A percentile compares a stretch with the other conserved stretches of the same genome.
These are phyloP conservation scores for Ectemnius continuus DNA, from an alignment of 2,888 invertebrate species.

Conservation along the genomic window DNA sequence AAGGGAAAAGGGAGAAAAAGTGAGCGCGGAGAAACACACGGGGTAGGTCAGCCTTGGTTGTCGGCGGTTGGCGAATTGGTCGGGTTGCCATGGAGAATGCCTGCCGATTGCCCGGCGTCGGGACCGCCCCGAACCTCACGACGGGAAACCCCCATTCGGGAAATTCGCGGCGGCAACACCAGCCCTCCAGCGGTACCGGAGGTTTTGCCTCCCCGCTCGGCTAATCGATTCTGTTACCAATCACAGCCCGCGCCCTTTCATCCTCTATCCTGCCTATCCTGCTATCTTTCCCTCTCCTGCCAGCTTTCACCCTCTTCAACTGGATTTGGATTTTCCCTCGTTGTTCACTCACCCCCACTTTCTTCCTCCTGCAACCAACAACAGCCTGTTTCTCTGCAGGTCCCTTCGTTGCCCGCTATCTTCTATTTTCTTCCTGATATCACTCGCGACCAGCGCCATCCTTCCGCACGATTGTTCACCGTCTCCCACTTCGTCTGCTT, in stretches of 20 bases:
- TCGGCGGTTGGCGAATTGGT: slow-evolving; percentile 75
- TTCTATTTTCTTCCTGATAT: too few species aligned
- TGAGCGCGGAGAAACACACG: slow-evolving; percentile 52
- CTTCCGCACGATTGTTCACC: too few species aligned
- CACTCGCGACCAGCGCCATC: too few species aligned
- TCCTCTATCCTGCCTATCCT: slow-evolving; percentile 47
- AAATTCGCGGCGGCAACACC: slow-evolving; percentile 73
- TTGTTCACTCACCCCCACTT: too few species aligned
- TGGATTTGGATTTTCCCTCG: too few species aligned
- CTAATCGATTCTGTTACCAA: slow-evolving; percentile 77
- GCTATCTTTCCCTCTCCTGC: slow-evolving; percentile 3
- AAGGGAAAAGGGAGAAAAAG: slow-evolving; percentile 46
- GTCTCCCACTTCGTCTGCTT: not conserved
- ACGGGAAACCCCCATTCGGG: slow-evolving; percentile 76
- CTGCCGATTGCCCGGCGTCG: slow-evolving; percentile 68
- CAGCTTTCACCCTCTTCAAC: too few species aligned
- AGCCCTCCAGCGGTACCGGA: slow-evolving; percentile 65
- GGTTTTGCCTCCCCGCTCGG: slow-evolving; percentile 62
- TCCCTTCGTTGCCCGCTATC: too few species aligned
- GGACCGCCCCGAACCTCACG: slow-evolving; percentile 57
- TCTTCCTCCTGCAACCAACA: too few species aligned
- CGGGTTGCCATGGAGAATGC: slow-evolving; percentile 76
- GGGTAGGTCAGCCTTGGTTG: slow-evolving; percentile 69
- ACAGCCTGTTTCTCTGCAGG: too few species aligned
- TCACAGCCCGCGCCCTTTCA: slow-evolving; percentile 68